Percentiles rank a stretch among this genome's conserved stretches.
Conservation (phyloP, 2,797 vertebrate genomes). For the Myotis myotis region DNA sequence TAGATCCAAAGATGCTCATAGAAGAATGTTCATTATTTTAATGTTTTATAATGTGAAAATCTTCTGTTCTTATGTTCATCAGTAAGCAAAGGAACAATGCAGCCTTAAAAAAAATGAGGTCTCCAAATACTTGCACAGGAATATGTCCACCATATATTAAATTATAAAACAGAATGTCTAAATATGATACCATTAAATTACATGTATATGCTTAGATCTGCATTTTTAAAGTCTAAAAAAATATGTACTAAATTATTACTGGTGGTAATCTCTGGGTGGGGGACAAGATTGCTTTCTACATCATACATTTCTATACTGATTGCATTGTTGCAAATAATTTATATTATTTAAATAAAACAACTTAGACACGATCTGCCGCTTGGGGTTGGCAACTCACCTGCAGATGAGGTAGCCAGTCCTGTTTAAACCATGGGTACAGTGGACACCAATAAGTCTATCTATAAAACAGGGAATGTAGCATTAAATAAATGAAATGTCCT, state of each 20-base stretch:
- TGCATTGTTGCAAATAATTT: neutral
- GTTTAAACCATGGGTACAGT: constrained; percentile 96
- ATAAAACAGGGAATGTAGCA: constrained; percentile 13
- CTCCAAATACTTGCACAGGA: constrained; percentile 4
- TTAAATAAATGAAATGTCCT: neutral
- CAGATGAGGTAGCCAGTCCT: constrained; percentile 96
- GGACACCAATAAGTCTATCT: constrained; percentile 96
- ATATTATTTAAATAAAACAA: neutral
- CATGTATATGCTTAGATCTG: neutral
- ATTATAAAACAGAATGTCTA: neutral
- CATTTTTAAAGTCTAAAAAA: constrained; percentile 10
- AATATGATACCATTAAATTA: neutral
- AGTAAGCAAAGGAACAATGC: neutral
- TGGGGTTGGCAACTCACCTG: constrained; percentile 84
- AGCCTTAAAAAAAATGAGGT: neutral
- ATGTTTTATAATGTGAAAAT: constrained; percentile 25
- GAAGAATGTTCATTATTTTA: neutral
- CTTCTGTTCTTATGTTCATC: neutral
- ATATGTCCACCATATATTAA: neutral
- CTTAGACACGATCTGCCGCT: neutral
- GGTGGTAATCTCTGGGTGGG: neutral
- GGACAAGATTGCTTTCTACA: neutral
- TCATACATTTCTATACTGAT: neutral
- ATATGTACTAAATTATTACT: neutral
- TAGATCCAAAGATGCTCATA: constrained; percentile 6